Evolutionary conservation across 2,113 vertebrate genomes (phyloP).

Genomic region (Zosterops lateralis): DNA sequence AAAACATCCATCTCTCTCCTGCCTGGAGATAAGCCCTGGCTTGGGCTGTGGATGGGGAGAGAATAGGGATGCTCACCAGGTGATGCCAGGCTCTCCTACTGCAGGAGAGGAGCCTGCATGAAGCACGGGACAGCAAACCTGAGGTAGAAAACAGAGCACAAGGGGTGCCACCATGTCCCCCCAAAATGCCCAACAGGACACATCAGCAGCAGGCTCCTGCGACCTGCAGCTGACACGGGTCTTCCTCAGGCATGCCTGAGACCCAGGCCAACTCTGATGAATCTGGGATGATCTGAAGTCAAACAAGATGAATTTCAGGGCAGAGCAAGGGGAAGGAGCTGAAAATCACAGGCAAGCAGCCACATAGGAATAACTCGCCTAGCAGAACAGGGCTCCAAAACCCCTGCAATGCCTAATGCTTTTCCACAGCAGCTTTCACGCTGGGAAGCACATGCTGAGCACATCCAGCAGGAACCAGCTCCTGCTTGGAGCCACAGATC

Average conservation of each 20-base stretch:
- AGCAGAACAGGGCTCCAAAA: not conserved
- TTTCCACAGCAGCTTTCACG: not conserved
- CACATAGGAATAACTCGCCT: not conserved
- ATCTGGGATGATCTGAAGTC: not conserved
- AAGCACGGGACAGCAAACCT: not conserved
- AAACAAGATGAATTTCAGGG: not conserved
- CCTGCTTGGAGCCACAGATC: not conserved
- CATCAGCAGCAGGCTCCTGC: not conserved
- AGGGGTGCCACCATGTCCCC: not conserved
- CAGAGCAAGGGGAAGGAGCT: not conserved
- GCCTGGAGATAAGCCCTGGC: not conserved
- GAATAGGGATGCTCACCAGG: not conserved
- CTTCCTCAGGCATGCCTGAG: not conserved
- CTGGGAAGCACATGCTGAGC: not conserved
- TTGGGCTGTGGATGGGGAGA: not conserved
- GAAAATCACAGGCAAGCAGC: not conserved
- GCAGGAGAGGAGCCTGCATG: not conserved
- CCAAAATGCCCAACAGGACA: not conserved
- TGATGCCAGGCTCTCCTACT: accelerated
- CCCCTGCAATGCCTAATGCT: not conserved
- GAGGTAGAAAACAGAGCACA: not conserved
- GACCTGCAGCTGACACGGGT: not conserved
- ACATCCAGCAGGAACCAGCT: accelerated
- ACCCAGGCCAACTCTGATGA: not conserved
- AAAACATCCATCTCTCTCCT: not conserved